These are phyloP conservation scores for Aphelenchoides besseyi DNA, from an alignment of 1,140 invertebrate genomes.

Conservation along the genomic window DNA sequence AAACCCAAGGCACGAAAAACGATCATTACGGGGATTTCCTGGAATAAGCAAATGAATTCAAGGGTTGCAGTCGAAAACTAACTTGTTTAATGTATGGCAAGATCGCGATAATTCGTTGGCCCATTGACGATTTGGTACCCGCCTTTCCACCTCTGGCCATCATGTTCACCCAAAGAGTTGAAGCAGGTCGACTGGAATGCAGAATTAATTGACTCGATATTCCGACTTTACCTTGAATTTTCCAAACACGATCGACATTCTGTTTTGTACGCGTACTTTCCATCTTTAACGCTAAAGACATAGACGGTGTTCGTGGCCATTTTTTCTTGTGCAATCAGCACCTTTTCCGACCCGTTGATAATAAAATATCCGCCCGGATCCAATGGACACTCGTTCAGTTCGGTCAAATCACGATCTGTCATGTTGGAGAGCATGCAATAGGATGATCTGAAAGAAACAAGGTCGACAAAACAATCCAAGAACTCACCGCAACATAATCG, in stretches of 20 bases:
- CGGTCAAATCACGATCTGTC: conserved; percentile 93
- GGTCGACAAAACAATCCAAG: not conserved
- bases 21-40: conserved; percentile 99
- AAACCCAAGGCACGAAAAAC: conserved; percentile 92
- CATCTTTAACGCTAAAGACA: conserved; percentile 92
- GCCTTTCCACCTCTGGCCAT: conserved; percentile 74
- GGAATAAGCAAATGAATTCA: conserved; percentile 16
- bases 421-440: conserved; percentile 89
- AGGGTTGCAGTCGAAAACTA: not conserved
- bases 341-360: conserved; percentile 92
- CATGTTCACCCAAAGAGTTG: conserved; percentile 98
- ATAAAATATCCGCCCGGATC: conserved; percentile 97
- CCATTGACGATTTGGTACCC: conserved; percentile 85
- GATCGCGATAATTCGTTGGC: conserved; percentile 93
- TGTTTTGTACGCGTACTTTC: conserved; percentile 92
- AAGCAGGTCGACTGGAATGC: conserved; percentile 76
- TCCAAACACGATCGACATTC: conserved; percentile 92
- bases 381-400: conserved; percentile 95
- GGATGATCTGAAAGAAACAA: conserved; percentile 69
- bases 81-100: conserved; percentile 89
- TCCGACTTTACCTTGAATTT: conserved; percentile 68
- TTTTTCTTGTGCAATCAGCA: conserved; percentile 95
- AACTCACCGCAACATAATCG: conserved; percentile 82
- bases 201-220: not conserved
- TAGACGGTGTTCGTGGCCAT: conserved; percentile 99